A percentile compares a stretch with the other conserved stretches of the same genome.
Conservation (phyloP, 2,888 invertebrate genomes). For the Spisula solida region DNA sequence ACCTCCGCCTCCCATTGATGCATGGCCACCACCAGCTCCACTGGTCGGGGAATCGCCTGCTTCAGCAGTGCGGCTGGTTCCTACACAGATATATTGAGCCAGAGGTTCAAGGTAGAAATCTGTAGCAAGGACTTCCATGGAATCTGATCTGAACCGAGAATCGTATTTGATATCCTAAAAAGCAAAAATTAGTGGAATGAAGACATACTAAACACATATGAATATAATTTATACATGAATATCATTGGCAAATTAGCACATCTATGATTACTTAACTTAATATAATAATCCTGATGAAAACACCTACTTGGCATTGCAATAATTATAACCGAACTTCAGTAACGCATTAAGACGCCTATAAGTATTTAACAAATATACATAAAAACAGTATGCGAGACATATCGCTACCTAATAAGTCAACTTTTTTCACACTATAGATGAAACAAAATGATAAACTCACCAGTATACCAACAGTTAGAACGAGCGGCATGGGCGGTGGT, state of each 20-base stretch:
- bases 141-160: constrained; percentile 75
- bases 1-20: constrained; percentile 76
- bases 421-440: no score
- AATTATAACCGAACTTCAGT: no score
- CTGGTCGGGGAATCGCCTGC: constrained; percentile 61
- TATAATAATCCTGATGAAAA: no score
- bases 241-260: no score
- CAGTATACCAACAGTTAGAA: constrained; percentile 78
- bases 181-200: background rate
- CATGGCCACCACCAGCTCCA: constrained; percentile 79
- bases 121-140: constrained; percentile 76
- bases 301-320: no score
- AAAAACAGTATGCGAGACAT: no score
- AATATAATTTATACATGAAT: no score
- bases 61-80: constrained; percentile 67
- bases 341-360: no score
- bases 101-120: constrained; percentile 78
- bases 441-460: constrained; percentile 65
- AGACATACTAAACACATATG: no score
- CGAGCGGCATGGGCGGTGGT: constrained; percentile 77
- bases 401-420: no score
- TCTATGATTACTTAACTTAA: no score
- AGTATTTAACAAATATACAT: no score
- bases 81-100: constrained; percentile 75
- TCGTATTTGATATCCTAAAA: constrained; percentile 79